Conservation (phyloP, 2,797 vertebrate genomes). For the Rhyacichthys aspro region DNA sequence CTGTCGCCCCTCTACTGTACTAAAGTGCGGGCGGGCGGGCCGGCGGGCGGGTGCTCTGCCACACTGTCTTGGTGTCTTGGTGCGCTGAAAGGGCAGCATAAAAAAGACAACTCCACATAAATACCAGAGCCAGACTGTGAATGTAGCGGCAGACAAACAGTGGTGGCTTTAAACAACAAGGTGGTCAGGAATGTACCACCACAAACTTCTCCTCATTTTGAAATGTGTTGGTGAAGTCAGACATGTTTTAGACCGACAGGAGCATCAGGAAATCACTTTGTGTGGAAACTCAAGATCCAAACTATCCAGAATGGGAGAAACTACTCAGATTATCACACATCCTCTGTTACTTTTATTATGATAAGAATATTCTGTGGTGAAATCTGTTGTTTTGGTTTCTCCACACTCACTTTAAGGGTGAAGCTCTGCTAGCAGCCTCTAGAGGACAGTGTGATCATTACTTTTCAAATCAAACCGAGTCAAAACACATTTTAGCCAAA, state of each 20-base stretch:
- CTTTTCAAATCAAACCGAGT: not conserved
- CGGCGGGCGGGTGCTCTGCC: slow-evolving; percentile 62
- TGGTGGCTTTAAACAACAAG: slow-evolving; percentile 20
- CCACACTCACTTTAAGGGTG: slow-evolving; percentile 3
- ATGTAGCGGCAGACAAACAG: slow-evolving; percentile 32
- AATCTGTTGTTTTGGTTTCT: not conserved
- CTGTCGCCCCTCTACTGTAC: slow-evolving; percentile 73
- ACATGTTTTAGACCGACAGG: too few species aligned
- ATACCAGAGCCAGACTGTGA: slow-evolving; percentile 46
- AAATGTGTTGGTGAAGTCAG: not conserved
- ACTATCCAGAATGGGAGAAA: not conserved
- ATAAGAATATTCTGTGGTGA: too few species aligned
- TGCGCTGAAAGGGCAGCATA: slow-evolving; percentile 48
- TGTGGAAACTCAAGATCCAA: not conserved
- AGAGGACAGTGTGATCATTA: slow-evolving; percentile 21
- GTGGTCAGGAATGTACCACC: slow-evolving; percentile 5
- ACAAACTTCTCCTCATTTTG: not conserved
- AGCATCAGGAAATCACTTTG: too few species aligned
- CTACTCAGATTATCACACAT: too few species aligned
- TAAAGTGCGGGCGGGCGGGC: slow-evolving; percentile 55
- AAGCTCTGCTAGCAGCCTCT: slow-evolving; percentile 38
- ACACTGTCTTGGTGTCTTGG: slow-evolving; percentile 39
- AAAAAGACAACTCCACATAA: slow-evolving; percentile 50
- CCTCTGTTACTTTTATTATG: too few species aligned
- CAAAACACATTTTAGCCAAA: too few species aligned